A percentile compares a stretch with the other conserved stretches of the same genome.
Evolutionary conservation across 2,113 vertebrate species (phyloP).

Genomic region (Xiphias gladius): DNA sequence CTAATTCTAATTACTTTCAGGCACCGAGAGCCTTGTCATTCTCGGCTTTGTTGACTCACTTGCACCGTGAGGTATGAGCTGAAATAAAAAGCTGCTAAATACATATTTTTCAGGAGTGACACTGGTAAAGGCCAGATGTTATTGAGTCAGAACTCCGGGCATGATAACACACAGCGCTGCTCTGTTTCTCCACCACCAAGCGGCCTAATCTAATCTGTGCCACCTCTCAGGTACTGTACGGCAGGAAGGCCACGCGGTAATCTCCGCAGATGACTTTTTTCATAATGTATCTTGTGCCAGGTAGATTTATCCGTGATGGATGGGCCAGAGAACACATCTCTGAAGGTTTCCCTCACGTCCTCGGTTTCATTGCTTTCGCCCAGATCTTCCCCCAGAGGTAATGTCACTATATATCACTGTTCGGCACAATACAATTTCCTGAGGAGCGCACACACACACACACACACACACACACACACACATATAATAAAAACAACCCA

Average conservation of each 20-base stretch:
- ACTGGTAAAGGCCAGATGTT: slow-evolving; percentile 33
- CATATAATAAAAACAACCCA: slow-evolving; percentile 9
- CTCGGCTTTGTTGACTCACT: slow-evolving; percentile 42
- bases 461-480: not conserved
- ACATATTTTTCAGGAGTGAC: slow-evolving; percentile 52
- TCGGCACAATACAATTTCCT: slow-evolving; percentile 23
- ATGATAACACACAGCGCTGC: slow-evolving; percentile 5
- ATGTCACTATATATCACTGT: slow-evolving; percentile 53
- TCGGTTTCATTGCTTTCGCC: slow-evolving; percentile 51
- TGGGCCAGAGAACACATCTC: slow-evolving; percentile 50
- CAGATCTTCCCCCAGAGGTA: slow-evolving; percentile 34
- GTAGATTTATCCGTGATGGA: slow-evolving; percentile 60
- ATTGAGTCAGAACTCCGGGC: slow-evolving; percentile 58
- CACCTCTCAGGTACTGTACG: slow-evolving; percentile 35
- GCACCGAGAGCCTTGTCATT: slow-evolving; percentile 18
- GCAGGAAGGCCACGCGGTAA: slow-evolving; percentile 33
- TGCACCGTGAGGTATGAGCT: slow-evolving; percentile 17
- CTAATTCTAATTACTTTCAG: slow-evolving; percentile 26
- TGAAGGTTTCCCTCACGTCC: slow-evolving; percentile 45
- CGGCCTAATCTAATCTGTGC: slow-evolving; percentile 43
- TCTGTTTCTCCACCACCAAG: slow-evolving; percentile 18
- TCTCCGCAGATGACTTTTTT: slow-evolving; percentile 56
- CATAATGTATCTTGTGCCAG: slow-evolving; percentile 45
- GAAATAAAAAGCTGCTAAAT: slow-evolving; percentile 64
- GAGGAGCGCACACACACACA: slow-evolving; percentile 15